A percentile compares a stretch with the other conserved stretches of the same genome.
phyloP scores from a whole-genome alignment of 2,888 invertebrate genomes.

The Ferdinandea cuprea region DNA sequence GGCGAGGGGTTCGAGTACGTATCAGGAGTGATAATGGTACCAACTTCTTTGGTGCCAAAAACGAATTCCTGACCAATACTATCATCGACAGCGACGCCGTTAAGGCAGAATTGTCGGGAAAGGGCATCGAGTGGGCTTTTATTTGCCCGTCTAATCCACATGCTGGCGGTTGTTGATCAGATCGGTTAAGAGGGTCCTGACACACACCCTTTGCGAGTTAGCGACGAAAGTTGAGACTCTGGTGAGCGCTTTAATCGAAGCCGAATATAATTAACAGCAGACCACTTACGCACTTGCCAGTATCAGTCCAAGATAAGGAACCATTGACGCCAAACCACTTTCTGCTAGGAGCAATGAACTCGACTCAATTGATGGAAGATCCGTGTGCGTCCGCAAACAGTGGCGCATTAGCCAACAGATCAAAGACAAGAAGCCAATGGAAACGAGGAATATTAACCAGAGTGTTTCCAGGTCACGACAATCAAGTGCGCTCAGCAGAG shows the following conservation, averaged over 20 bases:
- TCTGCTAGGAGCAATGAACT: neutral
- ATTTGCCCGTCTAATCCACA: constrained; percentile 27
- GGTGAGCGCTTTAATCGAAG: too few relatives aligned
- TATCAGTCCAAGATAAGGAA: constrained; percentile 5
- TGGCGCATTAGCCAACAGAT: constrained; percentile 16
- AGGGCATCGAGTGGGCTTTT: constrained; percentile 30
- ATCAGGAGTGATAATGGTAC: too few relatives aligned
- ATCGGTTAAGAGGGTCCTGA: neutral
- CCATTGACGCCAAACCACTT: constrained; percentile 32
- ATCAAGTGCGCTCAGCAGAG: constrained; percentile 11
- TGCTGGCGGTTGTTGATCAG: constrained; percentile 38
- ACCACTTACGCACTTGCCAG: constrained; percentile 9
- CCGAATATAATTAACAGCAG: constrained; percentile 25
- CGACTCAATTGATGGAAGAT: neutral
- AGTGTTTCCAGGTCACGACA: constrained; percentile 7
- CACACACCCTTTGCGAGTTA: neutral
- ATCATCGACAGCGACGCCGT: constrained; percentile 7
- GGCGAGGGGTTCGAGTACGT: too few relatives aligned
- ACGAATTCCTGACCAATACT: too few relatives aligned
- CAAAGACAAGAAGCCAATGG: neutral
- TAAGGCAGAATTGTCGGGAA: constrained; percentile 4
- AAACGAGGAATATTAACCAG: constrained; percentile 20
- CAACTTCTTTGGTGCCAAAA: too few relatives aligned
- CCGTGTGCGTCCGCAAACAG: neutral
- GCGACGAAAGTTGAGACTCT: constrained; percentile 11